Evolutionary conservation across 2,797 vertebrate genomes (phyloP).

Genomic region (Schizopygopsis malacanthus): DNA sequence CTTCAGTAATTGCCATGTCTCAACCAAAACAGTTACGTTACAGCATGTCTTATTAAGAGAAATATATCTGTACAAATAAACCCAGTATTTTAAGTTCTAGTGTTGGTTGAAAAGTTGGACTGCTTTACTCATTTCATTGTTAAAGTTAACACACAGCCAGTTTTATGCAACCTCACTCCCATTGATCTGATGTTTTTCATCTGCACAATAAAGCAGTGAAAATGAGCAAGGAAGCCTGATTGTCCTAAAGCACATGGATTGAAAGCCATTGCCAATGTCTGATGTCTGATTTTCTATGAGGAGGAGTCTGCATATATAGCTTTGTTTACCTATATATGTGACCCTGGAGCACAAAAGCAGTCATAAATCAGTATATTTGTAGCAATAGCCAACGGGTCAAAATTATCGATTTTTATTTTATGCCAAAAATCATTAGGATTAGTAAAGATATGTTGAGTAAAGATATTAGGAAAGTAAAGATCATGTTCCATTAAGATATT

Average conservation of each 20-base stretch:
- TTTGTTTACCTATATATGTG: background rate
- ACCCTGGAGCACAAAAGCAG: background rate
- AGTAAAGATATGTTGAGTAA: too few species aligned
- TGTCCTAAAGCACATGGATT: slow-evolving; percentile 2
- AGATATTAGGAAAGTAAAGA: background rate
- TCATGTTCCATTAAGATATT: background rate
- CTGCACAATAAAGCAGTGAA: background rate
- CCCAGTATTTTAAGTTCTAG: slow-evolving; percentile 55
- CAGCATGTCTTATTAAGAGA: slow-evolving; percentile 45
- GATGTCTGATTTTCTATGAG: background rate
- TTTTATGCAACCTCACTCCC: background rate
- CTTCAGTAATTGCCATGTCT: slow-evolving; percentile 39
- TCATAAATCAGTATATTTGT: background rate
- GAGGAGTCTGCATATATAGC: background rate
- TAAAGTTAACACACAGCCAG: background rate
- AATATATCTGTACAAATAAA: slow-evolving; percentile 49
- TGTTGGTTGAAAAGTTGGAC: slow-evolving; percentile 18
- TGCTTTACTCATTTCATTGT: background rate
- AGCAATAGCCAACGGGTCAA: background rate
- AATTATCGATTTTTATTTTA: background rate
- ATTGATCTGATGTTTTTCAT: background rate
- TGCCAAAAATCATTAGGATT: too few species aligned
- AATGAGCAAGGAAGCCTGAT: slow-evolving; percentile 1
- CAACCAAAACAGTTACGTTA: slow-evolving; percentile 42
- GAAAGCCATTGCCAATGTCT: background rate